Evolutionary conservation across 2,113 vertebrate genomes (phyloP), one percentile per base, ranked within the genome.

Genomic region (Verasper variegatus): DNA sequence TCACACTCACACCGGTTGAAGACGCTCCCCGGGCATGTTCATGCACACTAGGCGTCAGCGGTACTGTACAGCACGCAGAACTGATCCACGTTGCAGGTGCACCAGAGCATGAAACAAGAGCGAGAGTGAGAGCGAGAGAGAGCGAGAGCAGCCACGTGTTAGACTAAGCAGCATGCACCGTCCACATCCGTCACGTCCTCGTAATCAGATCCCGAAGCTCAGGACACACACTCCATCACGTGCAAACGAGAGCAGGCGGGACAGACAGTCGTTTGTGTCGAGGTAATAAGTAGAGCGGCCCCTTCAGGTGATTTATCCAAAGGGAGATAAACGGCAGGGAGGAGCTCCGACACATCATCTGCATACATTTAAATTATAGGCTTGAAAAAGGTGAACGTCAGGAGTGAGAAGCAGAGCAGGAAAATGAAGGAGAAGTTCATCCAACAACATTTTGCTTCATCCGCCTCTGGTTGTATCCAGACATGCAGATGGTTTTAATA

Each of bases 241-340:
- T 62, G 71, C 51, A 76, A 73, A 88, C 59, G 69, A 81, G 77
- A 67, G 45, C 13, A 45, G 70, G 85, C 80, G 78, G 71, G 80
- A 76, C 66, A 78, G 78, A 76, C 73, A 68, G 67, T 68, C 2
- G 26, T 80, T 79, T 72, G 61, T 81, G 80, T 73, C 21, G 13
- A 68, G 65, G 76, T 64, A 45, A 63, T 68, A 60, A 37, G 52
- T 20, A 67, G 69, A 85, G 69, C 13, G 64, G 55, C 70, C 58
- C 63, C 35, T 61, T 31, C 56, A 61, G 65, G 65, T 74, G 81
- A 83, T 78, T 70, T 69, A 76, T 82, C n/a, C 26, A 27, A 57
- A 63, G 47, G 20, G 37, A 40, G 70, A 81, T 81, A 65, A 76
- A 58, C 71, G 18, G 23, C 54, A 67, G 71, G 74, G 5, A 66